Base-by-base conservation (phyloP, 2,113 vertebrate species). In the Hippocampus mohnikei region DNA sequence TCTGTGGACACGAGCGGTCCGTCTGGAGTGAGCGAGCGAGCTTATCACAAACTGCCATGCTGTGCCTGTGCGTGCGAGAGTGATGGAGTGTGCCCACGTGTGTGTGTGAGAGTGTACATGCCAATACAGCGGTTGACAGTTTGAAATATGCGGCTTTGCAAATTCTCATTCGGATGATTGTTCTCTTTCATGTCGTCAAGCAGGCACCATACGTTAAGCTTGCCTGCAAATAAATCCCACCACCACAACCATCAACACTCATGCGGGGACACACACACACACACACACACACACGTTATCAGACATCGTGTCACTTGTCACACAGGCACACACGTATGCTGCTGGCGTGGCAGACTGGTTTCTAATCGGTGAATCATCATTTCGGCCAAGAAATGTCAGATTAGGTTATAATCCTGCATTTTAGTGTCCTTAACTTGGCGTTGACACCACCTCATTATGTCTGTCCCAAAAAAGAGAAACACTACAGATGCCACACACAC, bases 321-420 rank as follows among this genome's bases (percentile, higher is more conserved):
- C 69, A 61, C 70, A 60, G 67, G 67, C 29, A 61, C 33, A 61
- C 70, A 55, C 70, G 69, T 42, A 70, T 59, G 20, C 69, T 73
- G 68, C 80, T 84, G 73, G 82, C 84, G 74, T 40, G 55, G 59
- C 69, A 66, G 70, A 74, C 77, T 76, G 71, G 66, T 79, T 84
- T 85, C 77, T 84, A 88, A 85, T 84, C 77, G 18, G 81, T 79
- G 75, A 90, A 81, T 90, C 85, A 83, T 67, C 81, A 79, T 75
- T 76, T 87, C 72, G 64, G 66, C 69, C 80, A 88, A 87, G 80
- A 86, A 83, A 84, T 75, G 81, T 79, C 85, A 76, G 80, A 86
- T 83, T 84, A 86, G 5, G 25, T 85, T 81, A 78, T 84, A 83
- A 86, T 85, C 75, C 78, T 18, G 64, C n/a, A 1, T 73, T 74